phyloP scores from a whole-genome alignment of 1,140 invertebrate species.

The Bombus confusus region DNA sequence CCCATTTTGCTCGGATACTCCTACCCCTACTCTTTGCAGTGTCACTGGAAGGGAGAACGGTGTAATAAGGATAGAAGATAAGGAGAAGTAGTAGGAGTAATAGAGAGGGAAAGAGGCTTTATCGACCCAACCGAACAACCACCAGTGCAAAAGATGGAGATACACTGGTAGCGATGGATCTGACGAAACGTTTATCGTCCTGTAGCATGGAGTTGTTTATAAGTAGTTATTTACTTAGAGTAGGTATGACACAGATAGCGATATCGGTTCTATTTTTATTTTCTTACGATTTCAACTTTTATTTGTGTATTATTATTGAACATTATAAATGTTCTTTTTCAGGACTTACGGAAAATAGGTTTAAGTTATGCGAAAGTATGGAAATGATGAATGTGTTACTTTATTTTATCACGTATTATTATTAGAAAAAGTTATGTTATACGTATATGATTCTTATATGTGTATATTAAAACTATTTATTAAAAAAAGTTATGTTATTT shows the following conservation, averaged over 20 bases:
- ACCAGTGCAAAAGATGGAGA: slow-evolving; percentile 34
- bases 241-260: too few species aligned
- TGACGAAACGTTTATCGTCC: background rate
- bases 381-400: background rate
- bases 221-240: background rate
- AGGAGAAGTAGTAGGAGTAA: background rate
- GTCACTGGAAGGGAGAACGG: background rate
- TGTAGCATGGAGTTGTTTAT: background rate
- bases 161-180: slow-evolving; percentile 48
- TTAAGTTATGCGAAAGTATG: background rate
- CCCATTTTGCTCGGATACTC: slow-evolving; percentile 46
- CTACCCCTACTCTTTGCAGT: slow-evolving; percentile 25
- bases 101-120: slow-evolving; percentile 62
- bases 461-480: too few species aligned
- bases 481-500: background rate
- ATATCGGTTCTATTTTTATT: background rate
- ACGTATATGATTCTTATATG: too few species aligned
- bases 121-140: slow-evolving; percentile 66
- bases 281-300: background rate
- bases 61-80: slow-evolving; percentile 7
- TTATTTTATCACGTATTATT: background rate
- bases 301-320: background rate
- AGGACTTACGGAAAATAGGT: background rate
- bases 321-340: background rate
- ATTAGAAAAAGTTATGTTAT: background rate